A percentile compares a stretch with the other conserved stretches of the same genome.
phyloP scores from a whole-genome alignment of 2,888 invertebrate genomes.

The Lutraria lutraria region DNA sequence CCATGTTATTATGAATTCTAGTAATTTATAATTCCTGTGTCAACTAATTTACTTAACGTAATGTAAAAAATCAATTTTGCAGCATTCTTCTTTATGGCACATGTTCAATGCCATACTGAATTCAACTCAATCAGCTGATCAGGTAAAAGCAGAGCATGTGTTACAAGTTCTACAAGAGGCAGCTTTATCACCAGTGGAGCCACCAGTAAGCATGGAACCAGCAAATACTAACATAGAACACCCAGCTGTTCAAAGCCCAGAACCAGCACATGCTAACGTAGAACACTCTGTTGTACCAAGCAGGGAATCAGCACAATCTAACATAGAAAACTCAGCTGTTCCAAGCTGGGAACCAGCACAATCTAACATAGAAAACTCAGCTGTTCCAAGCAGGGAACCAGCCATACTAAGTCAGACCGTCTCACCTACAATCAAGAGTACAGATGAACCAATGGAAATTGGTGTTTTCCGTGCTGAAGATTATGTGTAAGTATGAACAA shows the following conservation, averaged over 20 bases:
- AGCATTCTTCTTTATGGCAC: conserved; percentile 57
- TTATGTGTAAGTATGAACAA: conserved; percentile 55
- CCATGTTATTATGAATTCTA: too few species aligned
- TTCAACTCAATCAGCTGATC: conserved; percentile 45
- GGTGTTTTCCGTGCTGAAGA: conserved; percentile 68
- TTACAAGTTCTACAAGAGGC: conserved; percentile 37
- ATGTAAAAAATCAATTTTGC: conserved; percentile 24
- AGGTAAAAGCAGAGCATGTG: conserved; percentile 56
- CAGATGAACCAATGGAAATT: conserved; percentile 66
- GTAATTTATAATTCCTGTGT: too few species aligned
- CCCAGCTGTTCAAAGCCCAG: not conserved
- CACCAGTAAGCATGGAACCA: not conserved
- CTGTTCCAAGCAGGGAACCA: not conserved
- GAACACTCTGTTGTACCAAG: not conserved
- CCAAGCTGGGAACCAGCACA: not conserved
- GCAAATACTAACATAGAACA: too few species aligned
- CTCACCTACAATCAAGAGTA: conserved; percentile 47
- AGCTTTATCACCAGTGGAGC: not conserved
- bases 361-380: not conserved
- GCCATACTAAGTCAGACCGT: conserved; percentile 8
- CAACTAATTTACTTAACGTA: too few species aligned
- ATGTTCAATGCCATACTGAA: conserved; percentile 61
- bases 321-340: not conserved
- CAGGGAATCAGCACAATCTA: not conserved
- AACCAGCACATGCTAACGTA: not conserved